Percentiles rank a stretch among this genome's conserved stretches.
Conservation (phyloP, 2,113 vertebrate genomes). For the Lipophrys pholis region DNA sequence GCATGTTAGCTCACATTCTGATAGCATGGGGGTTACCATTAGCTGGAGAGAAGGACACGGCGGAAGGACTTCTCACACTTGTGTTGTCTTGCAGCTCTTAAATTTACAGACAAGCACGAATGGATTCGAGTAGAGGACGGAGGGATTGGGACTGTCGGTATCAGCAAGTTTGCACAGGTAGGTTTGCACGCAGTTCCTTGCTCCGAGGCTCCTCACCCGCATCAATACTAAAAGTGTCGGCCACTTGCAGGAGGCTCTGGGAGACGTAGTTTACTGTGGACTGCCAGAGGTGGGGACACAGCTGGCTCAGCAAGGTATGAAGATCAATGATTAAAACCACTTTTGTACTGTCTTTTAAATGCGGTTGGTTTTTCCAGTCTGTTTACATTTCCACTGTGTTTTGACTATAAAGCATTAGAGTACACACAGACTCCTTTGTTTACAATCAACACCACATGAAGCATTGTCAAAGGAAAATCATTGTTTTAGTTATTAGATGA, state of each 20-base stretch:
- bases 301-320: constrained; percentile 90
- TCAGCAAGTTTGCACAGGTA: constrained; percentile 98
- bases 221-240: neutral
- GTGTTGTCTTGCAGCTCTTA: constrained; percentile 87
- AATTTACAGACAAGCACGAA: constrained; percentile 98
- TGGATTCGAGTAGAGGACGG: constrained; percentile 93
- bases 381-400: too few species aligned
- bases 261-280: constrained; percentile 97
- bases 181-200: constrained; percentile 8
- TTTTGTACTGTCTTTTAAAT: neutral
- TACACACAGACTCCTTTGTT: too few species aligned
- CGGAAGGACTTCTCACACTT: neutral
- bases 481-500: too few species aligned
- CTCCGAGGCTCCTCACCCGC: too few species aligned
- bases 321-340: neutral
- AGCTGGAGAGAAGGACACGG: constrained; percentile 35
- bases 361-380: too few species aligned
- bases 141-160: constrained; percentile 94
- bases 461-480: too few species aligned
- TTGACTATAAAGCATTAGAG: too few species aligned
- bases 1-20: constrained; percentile 28
- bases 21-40: constrained; percentile 3
- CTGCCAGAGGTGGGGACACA: constrained; percentile 95
- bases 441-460: too few species aligned
- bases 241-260: constrained; percentile 89